Conservation (phyloP, 2,888 invertebrate species). For the Tachina fera region DNA sequence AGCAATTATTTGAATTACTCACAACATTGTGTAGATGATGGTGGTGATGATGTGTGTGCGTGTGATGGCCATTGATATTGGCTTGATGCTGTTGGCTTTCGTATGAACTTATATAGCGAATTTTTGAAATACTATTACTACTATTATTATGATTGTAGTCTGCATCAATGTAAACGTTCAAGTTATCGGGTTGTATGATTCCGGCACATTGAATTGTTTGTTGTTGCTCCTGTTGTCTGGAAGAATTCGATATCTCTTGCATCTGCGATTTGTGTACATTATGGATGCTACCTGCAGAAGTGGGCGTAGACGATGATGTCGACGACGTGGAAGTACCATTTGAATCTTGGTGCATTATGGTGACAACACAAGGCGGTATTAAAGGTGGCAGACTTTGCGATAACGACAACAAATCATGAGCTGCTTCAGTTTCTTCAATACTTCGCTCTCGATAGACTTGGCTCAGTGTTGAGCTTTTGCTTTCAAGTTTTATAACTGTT, state of each 20-base stretch:
- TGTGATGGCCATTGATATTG: background rate
- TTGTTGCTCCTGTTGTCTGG: conserved; percentile 74
- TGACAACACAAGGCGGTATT: conserved; percentile 88
- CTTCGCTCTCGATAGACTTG: conserved; percentile 84
- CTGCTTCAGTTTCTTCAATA: conserved; percentile 94
- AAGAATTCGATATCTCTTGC: conserved; percentile 82
- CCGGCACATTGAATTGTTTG: conserved; percentile 73
- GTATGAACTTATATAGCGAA: conserved; percentile 81
- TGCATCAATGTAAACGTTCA: conserved; percentile 68
- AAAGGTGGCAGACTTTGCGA: conserved; percentile 91
- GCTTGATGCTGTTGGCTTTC: conserved; percentile 77
- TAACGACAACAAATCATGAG: conserved; percentile 90
- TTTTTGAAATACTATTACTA: conserved; percentile 76
- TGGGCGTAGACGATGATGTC: conserved; percentile 17
- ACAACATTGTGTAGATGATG: conserved; percentile 61
- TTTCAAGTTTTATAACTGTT: conserved; percentile 69
- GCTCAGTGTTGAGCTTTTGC: conserved; percentile 36
- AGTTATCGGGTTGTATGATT: conserved; percentile 73
- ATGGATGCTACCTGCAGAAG: conserved; percentile 26
- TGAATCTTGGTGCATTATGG: conserved; percentile 84
- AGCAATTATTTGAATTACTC: conserved; percentile 83
- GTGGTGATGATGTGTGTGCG: conserved; percentile 46
- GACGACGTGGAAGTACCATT: conserved; percentile 53
- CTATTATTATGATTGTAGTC: conserved; percentile 67
- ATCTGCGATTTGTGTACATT: conserved; percentile 76